Percentiles rank a stretch among this genome's conserved stretches.
These are phyloP conservation scores for Scolopax mira DNA, from an alignment of 2,113 vertebrate species.

Conservation along the genomic window DNA sequence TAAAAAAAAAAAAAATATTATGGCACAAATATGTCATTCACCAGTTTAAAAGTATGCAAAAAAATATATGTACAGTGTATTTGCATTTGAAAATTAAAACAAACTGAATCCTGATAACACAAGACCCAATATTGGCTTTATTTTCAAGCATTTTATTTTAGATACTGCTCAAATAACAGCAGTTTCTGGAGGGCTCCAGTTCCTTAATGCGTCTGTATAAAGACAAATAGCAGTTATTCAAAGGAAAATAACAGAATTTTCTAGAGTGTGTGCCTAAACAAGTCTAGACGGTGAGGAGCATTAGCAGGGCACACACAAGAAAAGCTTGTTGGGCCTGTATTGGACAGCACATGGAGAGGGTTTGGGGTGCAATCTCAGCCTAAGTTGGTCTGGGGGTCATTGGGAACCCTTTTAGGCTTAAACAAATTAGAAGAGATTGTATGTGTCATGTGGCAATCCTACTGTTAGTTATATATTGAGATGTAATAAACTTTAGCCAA, in stretches of 20 bases:
- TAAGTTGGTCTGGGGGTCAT: background rate
- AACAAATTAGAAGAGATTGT: background rate
- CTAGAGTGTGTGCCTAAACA: background rate
- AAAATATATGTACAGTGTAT: background rate
- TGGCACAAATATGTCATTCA: background rate
- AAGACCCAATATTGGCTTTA: background rate
- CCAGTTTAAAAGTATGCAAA: background rate
- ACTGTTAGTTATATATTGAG: background rate
- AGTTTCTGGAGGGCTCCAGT: background rate
- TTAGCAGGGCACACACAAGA: background rate
- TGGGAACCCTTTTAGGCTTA: background rate
- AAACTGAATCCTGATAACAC: background rate
- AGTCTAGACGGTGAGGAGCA: background rate
- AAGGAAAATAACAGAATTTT: background rate
- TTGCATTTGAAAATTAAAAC: background rate
- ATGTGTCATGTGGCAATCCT: background rate
- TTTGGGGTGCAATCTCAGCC: background rate
- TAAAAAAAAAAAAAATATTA: constrained; percentile 52
- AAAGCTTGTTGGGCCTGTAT: background rate
- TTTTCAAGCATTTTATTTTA: background rate
- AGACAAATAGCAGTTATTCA: background rate
- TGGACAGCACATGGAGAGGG: background rate
- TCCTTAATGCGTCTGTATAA: background rate
- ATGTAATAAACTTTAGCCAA: background rate
- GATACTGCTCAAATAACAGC: background rate